Evolutionary conservation across 2,888 invertebrate species (phyloP).

Genomic region (Dioctria linearis): DNA sequence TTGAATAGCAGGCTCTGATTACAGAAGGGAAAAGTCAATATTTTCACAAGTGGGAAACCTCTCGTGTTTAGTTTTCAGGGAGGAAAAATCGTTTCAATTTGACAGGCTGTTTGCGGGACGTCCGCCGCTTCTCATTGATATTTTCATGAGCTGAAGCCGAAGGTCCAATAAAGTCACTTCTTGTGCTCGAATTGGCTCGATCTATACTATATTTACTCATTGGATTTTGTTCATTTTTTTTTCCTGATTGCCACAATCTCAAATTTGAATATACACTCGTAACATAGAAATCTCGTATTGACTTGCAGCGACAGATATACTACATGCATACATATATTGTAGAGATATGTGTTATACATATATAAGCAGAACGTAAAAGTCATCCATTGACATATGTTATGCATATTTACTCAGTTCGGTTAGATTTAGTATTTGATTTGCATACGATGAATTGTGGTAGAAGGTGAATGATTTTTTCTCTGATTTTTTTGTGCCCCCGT

Average conservation of each 20-base stretch:
- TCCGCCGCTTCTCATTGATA: slow-evolving; percentile 6
- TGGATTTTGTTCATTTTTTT: slow-evolving; percentile 11
- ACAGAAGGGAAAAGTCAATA: slow-evolving; percentile 49
- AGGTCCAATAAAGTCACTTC: slow-evolving; percentile 10
- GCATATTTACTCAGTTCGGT: slow-evolving; percentile 34
- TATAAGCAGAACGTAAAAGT: slow-evolving; percentile 3
- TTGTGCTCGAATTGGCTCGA: neutral
- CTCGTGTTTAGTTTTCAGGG: slow-evolving; percentile 27
- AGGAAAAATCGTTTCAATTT: neutral
- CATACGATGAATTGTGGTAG: slow-evolving; percentile 23
- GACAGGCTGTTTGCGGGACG: slow-evolving; percentile 7
- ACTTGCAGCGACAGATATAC: neutral
- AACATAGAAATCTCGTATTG: slow-evolving; percentile 32
- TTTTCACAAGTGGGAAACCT: slow-evolving; percentile 47
- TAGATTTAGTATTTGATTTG: slow-evolving; percentile 36
- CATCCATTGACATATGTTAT: slow-evolving; percentile 21
- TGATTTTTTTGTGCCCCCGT: slow-evolving; percentile 3
- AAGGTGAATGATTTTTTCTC: slow-evolving; percentile 4
- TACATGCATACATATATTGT: too few relatives aligned
- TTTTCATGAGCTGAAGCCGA: slow-evolving; percentile 5
- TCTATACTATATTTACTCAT: slow-evolving; percentile 17
- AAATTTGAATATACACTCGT: slow-evolving; percentile 32
- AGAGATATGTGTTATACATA: neutral
- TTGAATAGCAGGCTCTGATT: slow-evolving; percentile 40
- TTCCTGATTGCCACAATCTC: slow-evolving; percentile 20